Percentiles rank a stretch among this genome's conserved stretches.
Conservation (phyloP, 2,888 invertebrate genomes). For the Synergus japonicus region DNA sequence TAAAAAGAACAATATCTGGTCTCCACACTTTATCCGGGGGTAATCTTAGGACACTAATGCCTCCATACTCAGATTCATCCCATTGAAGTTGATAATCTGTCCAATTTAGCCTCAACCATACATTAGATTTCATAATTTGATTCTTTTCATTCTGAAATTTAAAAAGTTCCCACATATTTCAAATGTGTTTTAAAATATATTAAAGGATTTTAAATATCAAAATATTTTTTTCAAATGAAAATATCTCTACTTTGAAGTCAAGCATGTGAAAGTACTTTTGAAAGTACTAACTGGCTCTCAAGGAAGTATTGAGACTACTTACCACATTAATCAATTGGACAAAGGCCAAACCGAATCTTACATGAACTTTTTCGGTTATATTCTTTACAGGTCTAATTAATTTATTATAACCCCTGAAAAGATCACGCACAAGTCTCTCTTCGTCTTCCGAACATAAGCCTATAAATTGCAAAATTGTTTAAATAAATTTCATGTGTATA, state of each 20-base stretch:
- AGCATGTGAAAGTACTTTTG: too few species aligned
- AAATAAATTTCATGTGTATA: too few species aligned
- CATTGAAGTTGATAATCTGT: conserved; percentile 97
- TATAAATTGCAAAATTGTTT: conserved; percentile 60
- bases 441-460: conserved; percentile 95
- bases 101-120: conserved; percentile 98
- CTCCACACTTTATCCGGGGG: conserved; percentile 99
- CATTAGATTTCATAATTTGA: conserved; percentile 99
- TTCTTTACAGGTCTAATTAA: conserved; percentile 98
- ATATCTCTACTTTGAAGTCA: too few species aligned
- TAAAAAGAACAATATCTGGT: conserved; percentile 98
- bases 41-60: conserved; percentile 94
- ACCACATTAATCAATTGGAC: conserved; percentile 99
- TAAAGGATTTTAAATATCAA: too few species aligned
- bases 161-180: neutral
- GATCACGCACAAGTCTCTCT: conserved; percentile 95
- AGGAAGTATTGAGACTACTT: conserved; percentile 77
- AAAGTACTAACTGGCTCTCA: too few species aligned
- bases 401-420: conserved; percentile 98
- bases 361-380: conserved; percentile 98
- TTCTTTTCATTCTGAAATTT: conserved; percentile 94
- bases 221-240: too few species aligned
- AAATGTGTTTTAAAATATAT: too few species aligned
- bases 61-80: conserved; percentile 98
- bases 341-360: conserved; percentile 96